Base-by-base conservation (phyloP, 53 echinoderm and acorn worm species). In the Astropecten irregularis region DNA sequence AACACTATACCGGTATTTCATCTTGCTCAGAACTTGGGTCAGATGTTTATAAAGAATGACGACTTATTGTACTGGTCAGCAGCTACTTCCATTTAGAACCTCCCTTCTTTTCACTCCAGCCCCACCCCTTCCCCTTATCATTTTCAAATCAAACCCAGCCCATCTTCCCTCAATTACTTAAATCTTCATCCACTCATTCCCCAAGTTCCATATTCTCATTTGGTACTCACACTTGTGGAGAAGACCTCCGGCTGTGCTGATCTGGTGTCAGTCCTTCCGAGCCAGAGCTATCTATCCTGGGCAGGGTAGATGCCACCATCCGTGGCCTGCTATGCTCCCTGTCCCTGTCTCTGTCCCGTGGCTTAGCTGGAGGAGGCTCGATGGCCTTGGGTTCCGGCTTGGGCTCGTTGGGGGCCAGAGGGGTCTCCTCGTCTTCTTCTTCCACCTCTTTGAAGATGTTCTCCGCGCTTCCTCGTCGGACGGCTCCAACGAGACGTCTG, bases 251-350 rank as follows among this genome's bases (percentile, higher is more conserved):
- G 59, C 84, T 84, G 26, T 82, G 77, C 57, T 86, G 89, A 26
- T 91, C 91, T 16, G 73, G 73, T 2, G 65, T 88, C 14, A 95
- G 86, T 10, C 95, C 95, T 71, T 95, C 95, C 9, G 95, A 95
- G 2, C 95, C 95, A n/a, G 95, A 95, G 70, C 95, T 95, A 49
- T 95, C 95, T 32, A 95, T 95, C 89, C 95, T 86, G 21, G 95
- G 95, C 4, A 95, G 85, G 48, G 95, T 76, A 11, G 60, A 37
- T 9, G 84, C 77, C 11, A 69, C 65, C 67, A 83, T 87, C 46
- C 68, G 77, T 13, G 68, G 66, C 55, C 89, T 68, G 52, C 44
- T 56, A 13, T 48, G 59, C 16, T 69, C 71, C 39, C 44, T 49
- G 36, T 58, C 48, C 28, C 61, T 35, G n/a, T 54, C 77, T 44